phyloP scores from a whole-genome alignment of 2,113 vertebrate genomes.

The Grallaria varia region DNA sequence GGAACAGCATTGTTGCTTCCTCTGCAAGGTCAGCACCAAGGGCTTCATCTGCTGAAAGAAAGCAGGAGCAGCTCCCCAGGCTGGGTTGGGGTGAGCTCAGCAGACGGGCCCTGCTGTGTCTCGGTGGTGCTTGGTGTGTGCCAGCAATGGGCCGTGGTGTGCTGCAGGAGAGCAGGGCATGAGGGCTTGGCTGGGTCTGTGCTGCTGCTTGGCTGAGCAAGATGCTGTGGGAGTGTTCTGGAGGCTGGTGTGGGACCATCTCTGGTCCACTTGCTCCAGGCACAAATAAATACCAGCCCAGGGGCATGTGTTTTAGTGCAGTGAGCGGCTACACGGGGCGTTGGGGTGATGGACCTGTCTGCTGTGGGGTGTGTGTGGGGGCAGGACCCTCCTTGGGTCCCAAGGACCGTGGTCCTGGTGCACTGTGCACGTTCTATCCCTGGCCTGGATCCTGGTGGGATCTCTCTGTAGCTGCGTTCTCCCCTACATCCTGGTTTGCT shows the following conservation, averaged over 20 bases:
- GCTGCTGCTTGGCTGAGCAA: neutral
- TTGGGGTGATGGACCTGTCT: neutral
- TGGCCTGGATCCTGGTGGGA: neutral
- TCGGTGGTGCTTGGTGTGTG: neutral
- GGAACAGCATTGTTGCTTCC: neutral
- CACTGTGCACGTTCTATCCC: fast-evolving
- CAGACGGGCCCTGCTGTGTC: neutral
- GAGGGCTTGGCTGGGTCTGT: fast-evolving
- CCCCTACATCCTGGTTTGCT: neutral
- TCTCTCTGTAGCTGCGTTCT: fast-evolving
- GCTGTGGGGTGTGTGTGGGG: neutral
- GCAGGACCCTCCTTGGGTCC: neutral
- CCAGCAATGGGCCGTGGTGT: fast-evolving
- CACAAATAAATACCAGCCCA: neutral
- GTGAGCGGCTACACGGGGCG: neutral
- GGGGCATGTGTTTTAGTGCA: fast-evolving
- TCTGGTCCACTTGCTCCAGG: fast-evolving
- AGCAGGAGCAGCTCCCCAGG: neutral
- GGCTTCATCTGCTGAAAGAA: neutral
- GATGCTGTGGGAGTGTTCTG: fast-evolving
- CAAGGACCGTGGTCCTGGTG: fast-evolving
- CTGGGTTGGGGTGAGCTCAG: fast-evolving
- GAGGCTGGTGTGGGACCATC: neutral
- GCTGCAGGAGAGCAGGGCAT: neutral
- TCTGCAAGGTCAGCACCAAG: conserved; percentile 5